Evolutionary conservation across 2,113 vertebrate species (phyloP), one percentile per base, ranked within the genome.

Genomic region (Oncorhynchus gorbuscha): DNA sequence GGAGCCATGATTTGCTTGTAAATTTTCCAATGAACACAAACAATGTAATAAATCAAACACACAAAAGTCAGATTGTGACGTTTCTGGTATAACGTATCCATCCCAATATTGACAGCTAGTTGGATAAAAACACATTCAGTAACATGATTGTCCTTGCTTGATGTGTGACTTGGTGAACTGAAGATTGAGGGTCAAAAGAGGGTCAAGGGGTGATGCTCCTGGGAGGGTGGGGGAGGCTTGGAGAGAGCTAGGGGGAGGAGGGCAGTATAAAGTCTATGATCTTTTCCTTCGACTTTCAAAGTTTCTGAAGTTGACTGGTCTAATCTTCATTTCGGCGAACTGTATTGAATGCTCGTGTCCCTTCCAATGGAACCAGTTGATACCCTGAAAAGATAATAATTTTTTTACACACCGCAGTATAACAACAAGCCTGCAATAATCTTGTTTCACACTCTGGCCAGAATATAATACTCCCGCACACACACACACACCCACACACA

Each of bases 301-400:
- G 26, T 96, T 97, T 82, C 94, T 90, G 90, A 97, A 97, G 92
- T 94, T 94, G 83, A 91, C 92, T 0, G 97, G 97, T 84, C 97
- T 95, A 75, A 99, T 84, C 88, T 98, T 99, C 97, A 99, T 99
- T 92, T 99, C 97, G 0, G 95, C 97, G 83, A 97, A 99, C 76
- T 95, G 89, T 78, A 99, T 96, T 2, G 97, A 99, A 59, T 97
- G 91, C 71, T 99, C 97, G 0, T 99, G 97, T 69, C 97, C 97
- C 71, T 96, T 99, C 97, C 97, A 99, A 79, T 99, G 97, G 95
- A 96, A 99, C 97, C 97, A 99, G 91, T 99, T 99, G 72, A 99
- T 92, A 0, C 97, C 97, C 97, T 99, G 84, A 28, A 51, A n/a
- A 58, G 16, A 20, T 0, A 0, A 55, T 4, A 0, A 0, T 16